Percentiles rank a stretch among this genome's conserved stretches.
phyloP scores from a whole-genome alignment of 2,113 vertebrate genomes.

The Clarias macrocephalus region DNA sequence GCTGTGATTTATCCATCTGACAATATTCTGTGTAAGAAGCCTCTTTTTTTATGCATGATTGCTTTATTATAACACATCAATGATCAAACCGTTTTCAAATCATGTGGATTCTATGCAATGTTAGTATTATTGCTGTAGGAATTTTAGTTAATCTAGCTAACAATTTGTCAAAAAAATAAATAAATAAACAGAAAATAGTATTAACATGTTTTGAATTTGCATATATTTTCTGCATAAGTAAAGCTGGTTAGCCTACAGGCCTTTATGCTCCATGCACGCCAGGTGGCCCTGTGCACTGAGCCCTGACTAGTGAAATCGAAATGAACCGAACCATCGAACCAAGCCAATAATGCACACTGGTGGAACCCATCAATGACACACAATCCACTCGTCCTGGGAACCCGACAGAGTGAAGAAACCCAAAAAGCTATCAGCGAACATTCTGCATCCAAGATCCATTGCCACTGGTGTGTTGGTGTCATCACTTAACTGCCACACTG shows the following conservation, averaged over 20 bases:
- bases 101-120: background rate
- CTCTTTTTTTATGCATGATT: background rate
- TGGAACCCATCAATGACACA: slow-evolving; percentile 23
- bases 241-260: background rate
- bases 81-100: background rate
- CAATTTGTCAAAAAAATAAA: background rate
- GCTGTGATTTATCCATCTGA: too few relatives aligned
- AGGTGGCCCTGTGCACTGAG: background rate
- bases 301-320: slow-evolving; percentile 14
- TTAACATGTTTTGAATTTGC: background rate
- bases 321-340: background rate
- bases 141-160: background rate
- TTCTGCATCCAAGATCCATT: background rate
- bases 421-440: background rate
- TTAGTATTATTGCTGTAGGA: background rate
- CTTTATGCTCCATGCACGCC: background rate
- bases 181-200: background rate
- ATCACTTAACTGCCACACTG: background rate
- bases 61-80: background rate
- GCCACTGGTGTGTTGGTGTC: background rate
- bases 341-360: slow-evolving; percentile 6
- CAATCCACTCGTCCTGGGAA: slow-evolving; percentile 5
- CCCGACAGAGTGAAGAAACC: background rate
- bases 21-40: background rate
- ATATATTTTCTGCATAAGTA: background rate